Conservation (phyloP, 2,797 vertebrate genomes). For the Squalus acanthias region DNA sequence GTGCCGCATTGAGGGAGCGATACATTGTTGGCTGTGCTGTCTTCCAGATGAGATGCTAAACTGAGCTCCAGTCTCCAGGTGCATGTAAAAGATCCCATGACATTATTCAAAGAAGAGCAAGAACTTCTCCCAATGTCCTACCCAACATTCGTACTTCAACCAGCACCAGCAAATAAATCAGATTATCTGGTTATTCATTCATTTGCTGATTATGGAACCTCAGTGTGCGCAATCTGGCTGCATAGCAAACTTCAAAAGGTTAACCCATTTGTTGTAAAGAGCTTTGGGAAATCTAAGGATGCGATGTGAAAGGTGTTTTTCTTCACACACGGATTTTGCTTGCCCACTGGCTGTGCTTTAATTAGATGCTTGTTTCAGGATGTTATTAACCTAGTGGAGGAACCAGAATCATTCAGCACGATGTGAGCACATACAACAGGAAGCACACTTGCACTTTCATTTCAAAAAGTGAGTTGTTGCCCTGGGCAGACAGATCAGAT, state of each 20-base stretch:
- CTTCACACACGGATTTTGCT: background rate
- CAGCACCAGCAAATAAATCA: background rate
- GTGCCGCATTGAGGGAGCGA: background rate
- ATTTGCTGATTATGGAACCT: background rate
- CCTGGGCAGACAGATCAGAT: background rate
- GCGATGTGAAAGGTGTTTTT: background rate
- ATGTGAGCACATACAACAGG: background rate
- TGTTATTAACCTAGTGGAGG: background rate
- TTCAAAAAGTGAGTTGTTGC: background rate
- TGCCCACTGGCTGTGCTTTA: background rate
- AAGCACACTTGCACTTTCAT: background rate
- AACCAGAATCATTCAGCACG: background rate
- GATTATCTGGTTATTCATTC: background rate
- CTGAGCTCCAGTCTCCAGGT: background rate
- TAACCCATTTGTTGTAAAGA: background rate
- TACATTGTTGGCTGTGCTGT: background rate
- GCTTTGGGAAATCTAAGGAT: background rate
- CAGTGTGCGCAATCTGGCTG: background rate
- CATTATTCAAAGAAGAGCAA: background rate
- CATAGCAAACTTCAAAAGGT: background rate
- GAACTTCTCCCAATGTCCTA: background rate
- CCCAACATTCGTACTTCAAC: background rate
- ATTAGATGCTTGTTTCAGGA: background rate
- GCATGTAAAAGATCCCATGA: background rate
- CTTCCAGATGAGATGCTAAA: background rate